Evolutionary conservation across 1,140 invertebrate species (phyloP).

Genomic region (Saxidomus purpurata): DNA sequence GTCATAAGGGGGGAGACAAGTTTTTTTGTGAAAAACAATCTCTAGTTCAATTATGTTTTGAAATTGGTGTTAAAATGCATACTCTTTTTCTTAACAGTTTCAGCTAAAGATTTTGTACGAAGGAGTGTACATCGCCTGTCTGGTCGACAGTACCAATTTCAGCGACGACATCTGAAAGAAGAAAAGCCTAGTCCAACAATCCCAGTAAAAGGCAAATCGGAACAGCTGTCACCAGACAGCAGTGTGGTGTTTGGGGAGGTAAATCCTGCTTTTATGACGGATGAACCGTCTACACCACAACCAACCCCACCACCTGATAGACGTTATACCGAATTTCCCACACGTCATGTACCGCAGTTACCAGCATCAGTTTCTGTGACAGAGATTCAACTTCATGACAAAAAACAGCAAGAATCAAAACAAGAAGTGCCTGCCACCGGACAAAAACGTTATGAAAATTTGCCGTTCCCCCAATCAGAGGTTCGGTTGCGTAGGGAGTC

Average conservation of each 20-base stretch:
- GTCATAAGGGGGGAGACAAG: too few species aligned
- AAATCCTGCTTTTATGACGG: constrained; percentile 46
- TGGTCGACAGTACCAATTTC: constrained; percentile 47
- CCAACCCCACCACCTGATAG: constrained; percentile 53
- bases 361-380: constrained; percentile 49
- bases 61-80: too few species aligned
- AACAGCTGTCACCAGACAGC: constrained; percentile 61
- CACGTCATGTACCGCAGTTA: constrained; percentile 4
- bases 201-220: constrained; percentile 32
- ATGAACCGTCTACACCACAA: constrained; percentile 54
- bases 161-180: constrained; percentile 51
- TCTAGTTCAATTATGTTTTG: too few species aligned
- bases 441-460: constrained; percentile 45
- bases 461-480: constrained; percentile 31
- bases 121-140: constrained; percentile 53
- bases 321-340: constrained; percentile 59
- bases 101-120: constrained; percentile 55
- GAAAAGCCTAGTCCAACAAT: constrained; percentile 49
- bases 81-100: constrained; percentile 19
- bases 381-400: constrained; percentile 59
- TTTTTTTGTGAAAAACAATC: too few species aligned
- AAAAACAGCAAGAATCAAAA: constrained; percentile 11
- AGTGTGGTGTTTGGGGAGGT: constrained; percentile 63
- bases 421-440: background rate
- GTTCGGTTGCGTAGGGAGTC: constrained; percentile 17